Evolutionary conservation across 2,113 vertebrate genomes (phyloP).

Genomic region (Triplophysa dalaica): DNA sequence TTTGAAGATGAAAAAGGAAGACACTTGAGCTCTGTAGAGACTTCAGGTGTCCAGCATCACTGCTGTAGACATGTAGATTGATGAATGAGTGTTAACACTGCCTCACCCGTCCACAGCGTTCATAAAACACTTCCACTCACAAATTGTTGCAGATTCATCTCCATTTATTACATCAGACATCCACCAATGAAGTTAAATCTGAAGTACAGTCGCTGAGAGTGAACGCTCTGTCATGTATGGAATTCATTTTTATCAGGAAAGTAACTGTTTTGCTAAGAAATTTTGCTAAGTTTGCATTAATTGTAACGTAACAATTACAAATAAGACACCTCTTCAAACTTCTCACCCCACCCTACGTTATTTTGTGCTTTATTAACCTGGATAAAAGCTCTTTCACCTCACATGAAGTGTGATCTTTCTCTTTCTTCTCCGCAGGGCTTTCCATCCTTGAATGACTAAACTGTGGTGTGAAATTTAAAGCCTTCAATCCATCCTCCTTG

Average conservation of each 20-base stretch:
- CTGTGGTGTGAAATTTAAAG: constrained; percentile 6
- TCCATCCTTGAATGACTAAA: neutral
- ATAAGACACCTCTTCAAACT: no score
- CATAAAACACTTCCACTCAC: constrained; percentile 68
- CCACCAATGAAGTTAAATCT: constrained; percentile 44
- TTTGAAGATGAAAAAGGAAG: neutral
- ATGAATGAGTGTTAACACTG: constrained; percentile 70
- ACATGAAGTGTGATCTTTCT: neutral
- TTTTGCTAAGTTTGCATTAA: no score
- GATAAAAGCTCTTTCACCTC: neutral
- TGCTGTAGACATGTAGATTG: constrained; percentile 74
- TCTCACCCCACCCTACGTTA: no score
- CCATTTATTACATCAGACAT: constrained; percentile 60
- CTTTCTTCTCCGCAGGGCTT: neutral
- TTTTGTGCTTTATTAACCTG: neutral
- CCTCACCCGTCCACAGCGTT: constrained; percentile 61
- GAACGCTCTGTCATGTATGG: no score
- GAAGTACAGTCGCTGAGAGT: neutral
- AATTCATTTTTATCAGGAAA: no score
- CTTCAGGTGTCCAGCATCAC: neutral
- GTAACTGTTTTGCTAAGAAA: no score
- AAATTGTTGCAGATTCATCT: constrained; percentile 70
- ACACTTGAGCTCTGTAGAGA: neutral
- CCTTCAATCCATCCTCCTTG: neutral
- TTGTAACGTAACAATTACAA: no score